A percentile compares a stretch with the other conserved stretches of the same genome.
These are phyloP conservation scores for Scaptomyza pallida DNA, from an alignment of 1,140 invertebrate species.

Conservation along the genomic window DNA sequence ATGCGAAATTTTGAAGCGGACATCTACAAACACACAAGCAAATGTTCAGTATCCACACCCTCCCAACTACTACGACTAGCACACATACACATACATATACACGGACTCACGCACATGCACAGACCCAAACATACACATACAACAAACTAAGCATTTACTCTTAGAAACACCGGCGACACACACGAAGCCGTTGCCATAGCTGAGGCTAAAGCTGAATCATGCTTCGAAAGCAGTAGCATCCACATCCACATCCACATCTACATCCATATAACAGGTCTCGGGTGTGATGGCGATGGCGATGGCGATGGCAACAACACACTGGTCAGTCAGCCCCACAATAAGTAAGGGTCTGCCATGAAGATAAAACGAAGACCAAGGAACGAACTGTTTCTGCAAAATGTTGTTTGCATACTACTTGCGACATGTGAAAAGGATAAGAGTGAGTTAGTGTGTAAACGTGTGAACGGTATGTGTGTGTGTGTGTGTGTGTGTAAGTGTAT, in stretches of 20 bases:
- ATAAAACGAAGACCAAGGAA: slow-evolving; percentile 84
- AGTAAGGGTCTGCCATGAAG: slow-evolving; percentile 83
- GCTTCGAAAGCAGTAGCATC: slow-evolving; percentile 64
- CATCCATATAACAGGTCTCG: slow-evolving; percentile 25
- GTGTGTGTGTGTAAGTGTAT: not conserved
- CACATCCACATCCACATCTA: slow-evolving; percentile 39
- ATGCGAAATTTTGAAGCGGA: slow-evolving; percentile 84
- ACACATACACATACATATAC: slow-evolving; percentile 36
- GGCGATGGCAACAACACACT: slow-evolving; percentile 47
- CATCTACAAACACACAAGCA: slow-evolving; percentile 77
- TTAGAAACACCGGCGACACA: slow-evolving; percentile 68
- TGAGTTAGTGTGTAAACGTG: slow-evolving; percentile 30
- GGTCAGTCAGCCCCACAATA: slow-evolving; percentile 75
- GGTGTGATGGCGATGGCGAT: slow-evolving; percentile 48
- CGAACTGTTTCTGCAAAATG: slow-evolving; percentile 84
- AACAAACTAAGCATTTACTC: slow-evolving; percentile 60
- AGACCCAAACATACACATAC: slow-evolving; percentile 31
- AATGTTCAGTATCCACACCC: slow-evolving; percentile 62
- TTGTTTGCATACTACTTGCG: slow-evolving; percentile 84
- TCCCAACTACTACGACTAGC: slow-evolving; percentile 54
- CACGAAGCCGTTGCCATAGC: slow-evolving; percentile 50
- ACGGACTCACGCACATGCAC: slow-evolving; percentile 28
- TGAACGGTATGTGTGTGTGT: slow-evolving; percentile 13
- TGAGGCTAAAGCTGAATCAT: slow-evolving; percentile 74
- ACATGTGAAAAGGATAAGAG: slow-evolving; percentile 83